Percentiles rank a stretch among this genome's conserved stretches.
Conservation (phyloP, 37 sponge, comb jelly and placozoan genomes). For the Crambe crambe region DNA sequence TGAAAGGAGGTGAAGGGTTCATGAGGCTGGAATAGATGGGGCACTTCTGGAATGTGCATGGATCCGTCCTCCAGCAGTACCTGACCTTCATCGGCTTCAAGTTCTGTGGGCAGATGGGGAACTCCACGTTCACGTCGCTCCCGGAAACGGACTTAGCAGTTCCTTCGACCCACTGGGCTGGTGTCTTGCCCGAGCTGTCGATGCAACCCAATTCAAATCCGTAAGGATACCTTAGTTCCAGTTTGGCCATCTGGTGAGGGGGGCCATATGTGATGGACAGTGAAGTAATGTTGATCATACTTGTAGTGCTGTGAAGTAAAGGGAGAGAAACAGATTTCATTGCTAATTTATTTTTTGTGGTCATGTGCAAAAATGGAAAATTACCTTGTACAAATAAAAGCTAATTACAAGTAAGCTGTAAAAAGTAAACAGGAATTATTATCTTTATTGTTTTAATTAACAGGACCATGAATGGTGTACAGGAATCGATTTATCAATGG, state of each 20-base stretch:
- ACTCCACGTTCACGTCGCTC: constrained; percentile 1
- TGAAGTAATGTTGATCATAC: not conserved
- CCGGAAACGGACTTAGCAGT: constrained; percentile 14
- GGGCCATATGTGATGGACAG: not conserved
- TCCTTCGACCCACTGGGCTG: constrained; percentile 33
- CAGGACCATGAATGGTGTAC: no score
- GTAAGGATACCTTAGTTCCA: constrained; percentile 44
- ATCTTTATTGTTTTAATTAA: no score
- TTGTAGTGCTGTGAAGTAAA: not conserved
- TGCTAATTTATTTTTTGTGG: no score
- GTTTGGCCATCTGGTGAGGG: not conserved
- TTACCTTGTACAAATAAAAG: no score
- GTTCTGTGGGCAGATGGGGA: constrained; percentile 19
- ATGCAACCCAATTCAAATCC: constrained; percentile 61
- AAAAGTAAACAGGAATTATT: no score
- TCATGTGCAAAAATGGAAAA: no score
- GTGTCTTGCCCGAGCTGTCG: not conserved
- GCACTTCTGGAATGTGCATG: constrained; percentile 58
- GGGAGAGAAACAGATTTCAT: no score
- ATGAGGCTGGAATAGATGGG: constrained; percentile 32
- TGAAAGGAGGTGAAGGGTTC: constrained; percentile 54
- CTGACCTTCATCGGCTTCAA: constrained; percentile 7
- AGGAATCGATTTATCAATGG: no score
- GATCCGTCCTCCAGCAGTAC: constrained; percentile 62
- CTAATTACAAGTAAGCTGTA: no score